Evolutionary conservation across 2,797 vertebrate species (phyloP).

Genomic region (Steatocranus sp.): DNA sequence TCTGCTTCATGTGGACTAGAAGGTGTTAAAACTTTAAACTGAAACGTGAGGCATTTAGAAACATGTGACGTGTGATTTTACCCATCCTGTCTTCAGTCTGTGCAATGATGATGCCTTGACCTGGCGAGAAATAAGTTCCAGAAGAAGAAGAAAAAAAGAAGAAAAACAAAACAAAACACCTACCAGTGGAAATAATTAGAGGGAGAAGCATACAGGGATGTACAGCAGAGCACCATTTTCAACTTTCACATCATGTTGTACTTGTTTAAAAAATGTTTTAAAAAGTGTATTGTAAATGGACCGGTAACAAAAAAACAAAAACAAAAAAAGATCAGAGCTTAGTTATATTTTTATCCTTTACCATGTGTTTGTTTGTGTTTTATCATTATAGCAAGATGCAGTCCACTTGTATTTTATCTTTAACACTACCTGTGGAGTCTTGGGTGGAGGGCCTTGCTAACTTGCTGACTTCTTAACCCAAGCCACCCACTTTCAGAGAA

Average conservation of each 20-base stretch:
- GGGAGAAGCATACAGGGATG: slow-evolving; percentile 66
- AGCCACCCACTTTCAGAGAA: slow-evolving; percentile 70
- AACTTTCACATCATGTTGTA: slow-evolving; percentile 40
- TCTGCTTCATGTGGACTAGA: slow-evolving; percentile 57
- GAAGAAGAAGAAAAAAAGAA: slow-evolving; percentile 24
- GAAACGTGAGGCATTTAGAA: slow-evolving; percentile 56
- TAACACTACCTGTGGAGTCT: slow-evolving; percentile 76
- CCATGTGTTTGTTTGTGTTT: slow-evolving; percentile 35
- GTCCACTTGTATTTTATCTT: slow-evolving; percentile 63
- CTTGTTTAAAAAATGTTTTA: slow-evolving; percentile 43
- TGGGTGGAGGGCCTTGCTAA: slow-evolving; percentile 76
- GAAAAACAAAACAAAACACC: slow-evolving; percentile 41
- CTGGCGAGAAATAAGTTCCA: slow-evolving; percentile 32
- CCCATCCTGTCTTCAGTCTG: slow-evolving; percentile 44
- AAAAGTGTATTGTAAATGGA: slow-evolving; percentile 44
- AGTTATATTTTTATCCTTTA: slow-evolving; percentile 56
- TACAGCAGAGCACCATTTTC: slow-evolving; percentile 63
- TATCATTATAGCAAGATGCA: slow-evolving; percentile 60
- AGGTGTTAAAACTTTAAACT: slow-evolving; percentile 49
- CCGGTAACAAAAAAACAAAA: background rate
- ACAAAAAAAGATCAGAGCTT: slow-evolving; percentile 39
- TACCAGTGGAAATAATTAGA: slow-evolving; percentile 24
- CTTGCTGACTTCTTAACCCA: slow-evolving; percentile 80
- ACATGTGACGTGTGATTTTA: slow-evolving; percentile 59
- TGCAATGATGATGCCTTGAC: slow-evolving; percentile 64